phyloP scores from a whole-genome alignment of 2,797 vertebrate genomes.

The Pitangus sulphuratus region DNA sequence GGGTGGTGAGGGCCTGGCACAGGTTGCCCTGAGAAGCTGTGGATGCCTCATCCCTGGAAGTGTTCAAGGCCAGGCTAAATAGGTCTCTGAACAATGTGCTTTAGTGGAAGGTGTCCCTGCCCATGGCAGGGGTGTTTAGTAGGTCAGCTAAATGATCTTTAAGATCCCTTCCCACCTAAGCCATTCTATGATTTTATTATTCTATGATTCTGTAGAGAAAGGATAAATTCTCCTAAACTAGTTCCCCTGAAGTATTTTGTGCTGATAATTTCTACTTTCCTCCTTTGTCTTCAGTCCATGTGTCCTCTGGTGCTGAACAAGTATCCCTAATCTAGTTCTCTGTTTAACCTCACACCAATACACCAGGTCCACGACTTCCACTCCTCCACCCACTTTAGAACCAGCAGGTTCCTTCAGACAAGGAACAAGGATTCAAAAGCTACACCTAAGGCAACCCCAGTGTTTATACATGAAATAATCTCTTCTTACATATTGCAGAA shows the following conservation, averaged over 20 bases:
- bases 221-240: too few relatives aligned
- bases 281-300: background rate
- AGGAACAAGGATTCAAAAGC: background rate
- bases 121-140: background rate
- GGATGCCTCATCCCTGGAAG: background rate
- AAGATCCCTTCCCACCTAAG: background rate
- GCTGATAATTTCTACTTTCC: background rate
- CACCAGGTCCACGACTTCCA: background rate
- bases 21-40: background rate
- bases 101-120: background rate
- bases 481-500: background rate
- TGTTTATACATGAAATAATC: background rate
- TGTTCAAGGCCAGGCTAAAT: fast-evolving
- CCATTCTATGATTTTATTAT: background rate
- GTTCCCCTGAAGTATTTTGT: background rate
- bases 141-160: background rate
- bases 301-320: background rate
- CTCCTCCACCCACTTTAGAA: background rate
- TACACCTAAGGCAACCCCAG: background rate
- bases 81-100: fast-evolving
- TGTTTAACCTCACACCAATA: background rate
- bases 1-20: background rate
- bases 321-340: too few relatives aligned
- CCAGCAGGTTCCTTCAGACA: background rate
- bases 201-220: background rate